Base-by-base conservation (phyloP, 2,113 vertebrate genomes). In the Myotis davidii region DNA sequence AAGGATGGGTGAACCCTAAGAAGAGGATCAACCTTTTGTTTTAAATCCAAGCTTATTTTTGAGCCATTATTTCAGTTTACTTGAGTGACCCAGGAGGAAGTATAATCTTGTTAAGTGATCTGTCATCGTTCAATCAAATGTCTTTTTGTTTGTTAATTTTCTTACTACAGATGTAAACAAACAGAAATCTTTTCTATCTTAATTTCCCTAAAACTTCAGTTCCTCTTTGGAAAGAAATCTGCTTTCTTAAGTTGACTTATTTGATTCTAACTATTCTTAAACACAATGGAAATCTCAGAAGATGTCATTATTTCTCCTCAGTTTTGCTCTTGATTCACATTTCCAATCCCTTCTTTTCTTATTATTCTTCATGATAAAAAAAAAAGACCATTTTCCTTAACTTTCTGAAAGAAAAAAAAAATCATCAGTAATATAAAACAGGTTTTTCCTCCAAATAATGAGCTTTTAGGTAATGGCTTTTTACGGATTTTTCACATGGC, bases 371-470 rank as follows among this genome's bases (percentile, higher is more conserved):
- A 89, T 25, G 13, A 64, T 42, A n/a, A n/a, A n/a, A n/a, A n/a
- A n/a, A n/a, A n/a, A n/a, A n/a, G n/a, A n/a, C n/a, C n/a, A n/a
- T n/a, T n/a, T 87, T 82, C 37, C n/a, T 70, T 74, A 59, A 61
- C 34, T 50, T 95, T 72, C 74, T 76, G 16, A 95, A 64, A 81
- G 16, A 84, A 74, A 18, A 25, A 25, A 59, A 61, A 95, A 90
- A 77, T 52, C 23, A 91, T 65, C 48, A 86, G 14, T 52, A 34
- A 59, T 45, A 91, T n/a, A 70, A 82, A 72, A 76, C 17, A n/a
- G 2, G 17, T 45, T 65, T 86, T 70, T 59, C 70, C 34, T 23
- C n/a, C 59, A 79, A 85, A 84, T 23, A 76, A 92, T 70, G 3
- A 25, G 0, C 16, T 85, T 86, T 89, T 45, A 25, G 13, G 48